Evolutionary conservation across 2,888 invertebrate species (phyloP).

Genomic region (Eretmocerus hayati): DNA sequence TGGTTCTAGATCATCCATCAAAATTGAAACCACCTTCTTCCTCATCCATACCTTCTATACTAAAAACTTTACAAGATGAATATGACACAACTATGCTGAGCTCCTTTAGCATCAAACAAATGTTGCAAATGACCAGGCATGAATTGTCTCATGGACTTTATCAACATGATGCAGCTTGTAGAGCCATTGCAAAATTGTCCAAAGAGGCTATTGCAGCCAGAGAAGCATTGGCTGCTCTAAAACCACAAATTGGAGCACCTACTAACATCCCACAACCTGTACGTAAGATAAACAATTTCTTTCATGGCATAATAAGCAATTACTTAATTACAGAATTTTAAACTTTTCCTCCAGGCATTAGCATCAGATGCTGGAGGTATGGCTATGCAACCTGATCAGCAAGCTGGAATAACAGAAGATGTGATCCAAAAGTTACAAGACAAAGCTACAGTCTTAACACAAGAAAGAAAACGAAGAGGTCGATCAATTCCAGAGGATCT

Average conservation of each 20-base stretch:
- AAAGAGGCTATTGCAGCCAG: constrained; percentile 98
- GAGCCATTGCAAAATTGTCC: constrained; percentile 93
- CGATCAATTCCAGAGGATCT: constrained; percentile 94
- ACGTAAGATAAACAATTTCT: constrained; percentile 23
- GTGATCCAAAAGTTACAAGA: constrained; percentile 92
- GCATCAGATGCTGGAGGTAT: constrained; percentile 69
- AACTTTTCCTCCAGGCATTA: constrained; percentile 57
- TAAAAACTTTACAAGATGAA: constrained; percentile 85
- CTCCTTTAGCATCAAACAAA: constrained; percentile 93
- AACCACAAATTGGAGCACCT: constrained; percentile 85
- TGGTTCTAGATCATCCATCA: constrained; percentile 2
- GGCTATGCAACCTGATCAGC: constrained; percentile 72
- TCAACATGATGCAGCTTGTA: constrained; percentile 98
- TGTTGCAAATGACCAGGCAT: constrained; percentile 89
- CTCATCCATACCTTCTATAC: constrained; percentile 91
- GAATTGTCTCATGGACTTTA: constrained; percentile 90
- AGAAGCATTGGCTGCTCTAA: constrained; percentile 95
- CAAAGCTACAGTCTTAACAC: constrained; percentile 90
- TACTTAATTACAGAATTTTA: too few relatives aligned
- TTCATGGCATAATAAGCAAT: neutral
- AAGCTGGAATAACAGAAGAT: constrained; percentile 89
- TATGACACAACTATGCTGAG: constrained; percentile 99
- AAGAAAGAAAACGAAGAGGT: constrained; percentile 93
- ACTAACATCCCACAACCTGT: constrained; percentile 54
- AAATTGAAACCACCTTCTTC: constrained; percentile 96